Percentiles rank a stretch among this genome's conserved stretches.
These are phyloP conservation scores for Argentina silus DNA, from an alignment of 2,797 vertebrate species.

Conservation along the genomic window DNA sequence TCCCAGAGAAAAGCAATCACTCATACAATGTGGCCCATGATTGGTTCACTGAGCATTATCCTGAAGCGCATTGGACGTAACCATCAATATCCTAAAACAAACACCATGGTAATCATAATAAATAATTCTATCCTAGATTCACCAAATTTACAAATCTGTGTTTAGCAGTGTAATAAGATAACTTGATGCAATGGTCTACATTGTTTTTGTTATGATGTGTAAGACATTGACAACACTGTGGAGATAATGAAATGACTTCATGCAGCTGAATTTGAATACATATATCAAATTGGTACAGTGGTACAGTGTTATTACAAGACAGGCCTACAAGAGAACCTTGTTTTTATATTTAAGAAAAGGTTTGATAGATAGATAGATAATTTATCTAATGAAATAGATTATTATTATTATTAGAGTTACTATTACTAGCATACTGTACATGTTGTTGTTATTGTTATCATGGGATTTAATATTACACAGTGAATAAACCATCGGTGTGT, in stretches of 20 bases:
- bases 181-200: not conserved
- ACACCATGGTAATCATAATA: conserved; percentile 1
- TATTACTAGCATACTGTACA: not conserved
- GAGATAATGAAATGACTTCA: not conserved
- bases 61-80: too few relatives aligned
- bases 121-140: not conserved
- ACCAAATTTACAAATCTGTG: not conserved
- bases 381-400: too few relatives aligned
- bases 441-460: not conserved
- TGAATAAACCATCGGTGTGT: conserved; percentile 2
- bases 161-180: not conserved
- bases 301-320: not conserved
- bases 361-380: too few relatives aligned
- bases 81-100: not conserved
- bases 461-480: conserved; percentile 3
- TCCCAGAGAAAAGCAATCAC: conserved; percentile 13
- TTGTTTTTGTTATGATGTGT: not conserved
- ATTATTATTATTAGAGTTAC: too few relatives aligned
- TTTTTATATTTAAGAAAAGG: not conserved
- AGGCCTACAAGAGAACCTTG: not conserved
- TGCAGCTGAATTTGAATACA: not conserved
- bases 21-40: conserved; percentile 14
- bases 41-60: conserved; percentile 7
- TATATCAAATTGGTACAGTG: not conserved
- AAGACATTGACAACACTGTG: not conserved